Percentiles rank a stretch among this genome's conserved stretches.
These are phyloP conservation scores for Thunnus albacares DNA, from an alignment of 2,797 vertebrate species.

Conservation along the genomic window DNA sequence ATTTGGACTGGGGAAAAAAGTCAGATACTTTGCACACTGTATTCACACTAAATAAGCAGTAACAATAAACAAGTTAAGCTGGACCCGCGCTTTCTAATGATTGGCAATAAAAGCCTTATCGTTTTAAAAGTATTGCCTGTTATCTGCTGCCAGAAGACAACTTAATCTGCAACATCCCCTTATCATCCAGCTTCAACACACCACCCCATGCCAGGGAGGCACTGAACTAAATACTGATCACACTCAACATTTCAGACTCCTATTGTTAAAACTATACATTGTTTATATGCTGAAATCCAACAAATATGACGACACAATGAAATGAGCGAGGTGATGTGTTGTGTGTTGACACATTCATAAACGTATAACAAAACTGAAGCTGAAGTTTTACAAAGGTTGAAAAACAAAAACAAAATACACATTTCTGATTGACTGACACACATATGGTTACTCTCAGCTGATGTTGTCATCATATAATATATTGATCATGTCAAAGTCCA, in stretches of 20 bases:
- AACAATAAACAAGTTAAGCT: background rate
- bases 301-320: background rate
- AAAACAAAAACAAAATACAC: background rate
- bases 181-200: conserved; percentile 61
- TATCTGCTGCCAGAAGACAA: conserved; percentile 60
- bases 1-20: background rate
- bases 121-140: conserved; percentile 41
- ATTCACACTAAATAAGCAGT: background rate
- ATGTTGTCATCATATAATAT: conserved; percentile 20
- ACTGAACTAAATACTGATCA: background rate
- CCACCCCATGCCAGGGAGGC: conserved; percentile 11
- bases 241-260: background rate
- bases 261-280: background rate
- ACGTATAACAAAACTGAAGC: background rate
- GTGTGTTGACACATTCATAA: background rate
- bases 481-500: conserved; percentile 40
- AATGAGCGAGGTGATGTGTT: background rate
- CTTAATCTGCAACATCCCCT: conserved; percentile 53
- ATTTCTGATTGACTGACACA: background rate
- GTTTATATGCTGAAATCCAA: background rate
- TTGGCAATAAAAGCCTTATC: conserved; percentile 57
- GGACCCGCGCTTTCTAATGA: conserved; percentile 38
- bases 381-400: background rate
- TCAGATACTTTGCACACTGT: conserved; percentile 6
- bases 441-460: background rate